Conservation (phyloP, 2,888 invertebrate species). For the Noctua fimbriata region DNA sequence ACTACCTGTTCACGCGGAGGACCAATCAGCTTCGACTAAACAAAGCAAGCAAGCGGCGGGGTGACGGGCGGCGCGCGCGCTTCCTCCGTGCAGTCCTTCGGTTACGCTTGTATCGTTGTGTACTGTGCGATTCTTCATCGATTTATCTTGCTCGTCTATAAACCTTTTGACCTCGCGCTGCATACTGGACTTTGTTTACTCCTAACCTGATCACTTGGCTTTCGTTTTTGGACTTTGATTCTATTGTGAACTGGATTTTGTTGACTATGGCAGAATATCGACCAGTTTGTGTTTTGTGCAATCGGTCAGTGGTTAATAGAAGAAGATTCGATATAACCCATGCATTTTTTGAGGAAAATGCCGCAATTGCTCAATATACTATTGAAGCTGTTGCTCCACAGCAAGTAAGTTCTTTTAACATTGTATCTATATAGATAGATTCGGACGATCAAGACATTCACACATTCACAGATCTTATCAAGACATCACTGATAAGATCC, state of each 20-base stretch:
- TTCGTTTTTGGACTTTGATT: constrained; percentile 21
- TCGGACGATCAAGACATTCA: too few relatives aligned
- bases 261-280: constrained; percentile 21
- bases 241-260: constrained; percentile 17
- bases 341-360: too few relatives aligned
- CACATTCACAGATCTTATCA: too few relatives aligned
- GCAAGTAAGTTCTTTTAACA: not conserved
- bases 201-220: constrained; percentile 20
- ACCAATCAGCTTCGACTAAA: too few relatives aligned
- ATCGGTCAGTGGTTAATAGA: constrained; percentile 21
- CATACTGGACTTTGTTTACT: constrained; percentile 20
- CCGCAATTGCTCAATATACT: not conserved
- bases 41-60: too few relatives aligned
- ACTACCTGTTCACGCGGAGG: too few relatives aligned
- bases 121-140: not conserved
- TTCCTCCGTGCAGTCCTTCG: too few relatives aligned
- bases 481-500: too few relatives aligned
- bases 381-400: constrained; percentile 3
- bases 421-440: too few relatives aligned
- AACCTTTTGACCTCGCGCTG: constrained; percentile 16
- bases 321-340: too few relatives aligned
- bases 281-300: constrained; percentile 25
- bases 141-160: not conserved
- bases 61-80: too few relatives aligned
- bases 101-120: too few relatives aligned